Base-by-base conservation (phyloP, 2,113 vertebrate species). In the Sylvietta virens region DNA sequence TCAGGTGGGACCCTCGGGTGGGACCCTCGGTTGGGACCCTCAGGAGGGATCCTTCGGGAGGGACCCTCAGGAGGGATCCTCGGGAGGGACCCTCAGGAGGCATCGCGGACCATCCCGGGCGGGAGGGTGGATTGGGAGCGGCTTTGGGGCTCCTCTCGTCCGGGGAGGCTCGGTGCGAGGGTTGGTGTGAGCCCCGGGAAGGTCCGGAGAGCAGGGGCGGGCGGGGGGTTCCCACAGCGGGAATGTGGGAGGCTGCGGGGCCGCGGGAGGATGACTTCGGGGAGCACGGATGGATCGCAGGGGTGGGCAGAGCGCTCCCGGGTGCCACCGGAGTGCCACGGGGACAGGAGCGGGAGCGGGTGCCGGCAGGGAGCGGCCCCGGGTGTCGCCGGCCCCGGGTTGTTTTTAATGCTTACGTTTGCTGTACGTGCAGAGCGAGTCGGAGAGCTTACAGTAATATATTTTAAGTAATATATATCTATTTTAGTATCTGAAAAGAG, bases 391-490 rank as follows among this genome's bases (percentile, higher is more conserved):
- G 81, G 93, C 50, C 88, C 92, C 51, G 79, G 70, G 53, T 14
- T 8, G 60, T 86, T 97, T 94, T 96, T 94, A 95, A 96, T 86
- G 96, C 97, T 98, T 82, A 66, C 96, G 73, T 97, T 98, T 97
- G 97, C 97, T 98, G 96, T 53, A 88, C 94, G 67, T 92, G 96
- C 98, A 97, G 96, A 97, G 97, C 95, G 89, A 95, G 96, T 88
- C 92, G 91, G 91, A 97, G 96, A 98, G 96, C 97, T 98, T 97
- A 97, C 98, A 98, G 95, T 98, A 98, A 98, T 98, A 98, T 98
- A 98, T 98, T 98, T 98, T 97, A 98, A 98, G 85, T 98, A 98
- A 98, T 98, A 98, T 98, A 98, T 98, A 98, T 98, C 98, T 98
- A 98, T 98, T 98, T 98, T 98, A 97, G 97, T 97, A 98, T 93